These are phyloP conservation scores for Alligator mississippiensis DNA, from an alignment of 2,113 vertebrate genomes.

Conservation along the genomic window DNA sequence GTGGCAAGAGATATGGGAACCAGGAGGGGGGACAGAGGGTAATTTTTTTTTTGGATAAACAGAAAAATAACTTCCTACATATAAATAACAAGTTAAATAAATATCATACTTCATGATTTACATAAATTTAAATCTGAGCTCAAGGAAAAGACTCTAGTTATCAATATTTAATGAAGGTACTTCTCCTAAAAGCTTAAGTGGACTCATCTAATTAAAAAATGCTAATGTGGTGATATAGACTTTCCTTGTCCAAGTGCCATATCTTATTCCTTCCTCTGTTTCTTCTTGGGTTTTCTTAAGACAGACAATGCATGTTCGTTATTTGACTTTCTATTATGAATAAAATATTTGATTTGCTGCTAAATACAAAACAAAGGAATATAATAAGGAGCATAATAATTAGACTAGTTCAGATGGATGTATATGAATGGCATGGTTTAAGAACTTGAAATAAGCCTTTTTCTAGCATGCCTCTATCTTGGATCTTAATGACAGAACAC, in stretches of 20 bases:
- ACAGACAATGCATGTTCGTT: constrained; percentile 39
- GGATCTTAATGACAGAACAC: background rate
- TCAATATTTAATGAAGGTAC: constrained; percentile 74
- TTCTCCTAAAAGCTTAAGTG: constrained; percentile 71
- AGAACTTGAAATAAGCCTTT: background rate
- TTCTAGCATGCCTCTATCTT: background rate
- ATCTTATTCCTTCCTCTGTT: constrained; percentile 62
- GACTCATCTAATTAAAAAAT: constrained; percentile 74
- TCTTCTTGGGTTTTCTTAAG: background rate
- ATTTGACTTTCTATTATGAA: constrained; percentile 49
- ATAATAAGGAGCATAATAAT: background rate
- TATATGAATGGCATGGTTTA: background rate
- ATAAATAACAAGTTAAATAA: background rate
- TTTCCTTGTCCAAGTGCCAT: constrained; percentile 55
- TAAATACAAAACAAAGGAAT: constrained; percentile 14
- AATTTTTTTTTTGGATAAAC: background rate
- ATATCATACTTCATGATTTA: background rate
- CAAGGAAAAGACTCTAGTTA: constrained; percentile 28
- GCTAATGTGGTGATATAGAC: constrained; percentile 61
- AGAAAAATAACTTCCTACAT: background rate
- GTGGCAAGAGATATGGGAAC: background rate
- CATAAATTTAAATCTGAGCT: constrained; percentile 52
- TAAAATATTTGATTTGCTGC: constrained; percentile 61
- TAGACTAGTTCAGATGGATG: background rate
- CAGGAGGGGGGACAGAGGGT: too few species aligned